Evolutionary conservation across 2,797 vertebrate genomes (phyloP).

Genomic region (Sebastes trivittatus): DNA sequence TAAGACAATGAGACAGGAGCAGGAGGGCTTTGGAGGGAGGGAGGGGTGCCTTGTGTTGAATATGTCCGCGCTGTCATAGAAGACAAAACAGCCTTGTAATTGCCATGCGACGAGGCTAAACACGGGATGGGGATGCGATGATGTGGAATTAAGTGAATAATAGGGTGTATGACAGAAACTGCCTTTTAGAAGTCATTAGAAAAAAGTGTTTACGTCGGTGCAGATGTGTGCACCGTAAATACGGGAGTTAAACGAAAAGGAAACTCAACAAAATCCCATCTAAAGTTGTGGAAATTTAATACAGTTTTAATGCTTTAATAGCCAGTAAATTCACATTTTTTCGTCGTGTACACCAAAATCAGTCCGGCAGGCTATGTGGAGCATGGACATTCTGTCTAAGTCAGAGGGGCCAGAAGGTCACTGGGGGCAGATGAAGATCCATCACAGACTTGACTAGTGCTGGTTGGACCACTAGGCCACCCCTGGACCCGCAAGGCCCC

Average conservation of each 20-base stretch:
- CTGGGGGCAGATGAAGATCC: conserved; percentile 70
- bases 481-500: conserved; percentile 73
- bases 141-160: conserved; percentile 50
- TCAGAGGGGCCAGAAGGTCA: conserved; percentile 53
- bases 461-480: conserved; percentile 73
- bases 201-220: not conserved
- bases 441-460: conserved; percentile 67
- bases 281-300: not conserved
- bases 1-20: conserved; percentile 65
- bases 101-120: conserved; percentile 52
- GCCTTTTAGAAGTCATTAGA: conserved; percentile 19
- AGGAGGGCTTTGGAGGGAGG: conserved; percentile 40
- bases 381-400: conserved; percentile 29
- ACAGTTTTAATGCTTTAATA: not conserved
- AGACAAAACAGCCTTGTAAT: conserved; percentile 67
- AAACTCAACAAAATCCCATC: not conserved
- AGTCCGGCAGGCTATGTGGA: conserved; percentile 20
- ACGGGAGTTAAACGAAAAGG: not conserved
- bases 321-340: not conserved
- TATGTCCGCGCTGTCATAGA: conserved; percentile 62
- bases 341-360: not conserved
- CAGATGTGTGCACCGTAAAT: not conserved
- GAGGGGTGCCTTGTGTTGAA: conserved; percentile 65
- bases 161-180: conserved; percentile 22
- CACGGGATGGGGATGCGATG: conserved; percentile 15